These are phyloP conservation scores for Ophioderma brevispina DNA, from an alignment of 35 echinoderm and acorn worm species.

Conservation along the genomic window DNA sequence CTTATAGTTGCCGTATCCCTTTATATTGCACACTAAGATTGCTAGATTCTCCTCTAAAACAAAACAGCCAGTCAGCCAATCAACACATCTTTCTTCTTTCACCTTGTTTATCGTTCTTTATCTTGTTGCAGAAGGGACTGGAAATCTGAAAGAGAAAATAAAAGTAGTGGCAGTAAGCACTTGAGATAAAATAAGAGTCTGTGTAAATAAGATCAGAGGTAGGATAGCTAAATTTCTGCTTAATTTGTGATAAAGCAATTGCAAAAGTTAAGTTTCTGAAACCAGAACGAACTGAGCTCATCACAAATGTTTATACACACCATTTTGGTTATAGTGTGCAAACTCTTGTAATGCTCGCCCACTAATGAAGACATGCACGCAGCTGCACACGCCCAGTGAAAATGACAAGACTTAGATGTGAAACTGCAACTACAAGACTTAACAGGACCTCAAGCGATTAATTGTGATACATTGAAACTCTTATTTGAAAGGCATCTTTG, in stretches of 20 bases:
- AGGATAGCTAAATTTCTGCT: background rate
- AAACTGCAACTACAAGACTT: too few relatives aligned
- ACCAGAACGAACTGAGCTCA: background rate
- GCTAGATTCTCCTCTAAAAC: too few relatives aligned
- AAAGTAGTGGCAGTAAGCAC: background rate
- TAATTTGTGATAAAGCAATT: background rate
- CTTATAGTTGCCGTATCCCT: background rate
- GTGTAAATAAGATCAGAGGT: background rate
- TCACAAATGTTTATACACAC: background rate
- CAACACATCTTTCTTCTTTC: background rate
- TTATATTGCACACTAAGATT: background rate
- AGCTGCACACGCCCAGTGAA: too few relatives aligned
- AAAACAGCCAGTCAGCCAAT: background rate
- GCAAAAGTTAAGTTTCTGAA: background rate
- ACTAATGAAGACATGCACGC: too few relatives aligned
- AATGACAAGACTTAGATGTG: too few relatives aligned
- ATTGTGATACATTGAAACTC: too few relatives aligned
- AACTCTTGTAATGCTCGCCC: background rate
- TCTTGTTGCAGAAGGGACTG: background rate
- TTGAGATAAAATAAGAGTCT: background rate
- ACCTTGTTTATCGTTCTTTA: background rate
- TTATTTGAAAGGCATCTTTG: too few relatives aligned
- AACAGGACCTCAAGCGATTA: too few relatives aligned
- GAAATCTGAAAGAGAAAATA: conserved; percentile 6
- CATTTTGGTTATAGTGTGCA: background rate